A percentile compares a stretch with the other conserved stretches of the same genome.
phyloP scores from a whole-genome alignment of 2,113 vertebrate species.

The Myrmecophaga tridactyla region DNA sequence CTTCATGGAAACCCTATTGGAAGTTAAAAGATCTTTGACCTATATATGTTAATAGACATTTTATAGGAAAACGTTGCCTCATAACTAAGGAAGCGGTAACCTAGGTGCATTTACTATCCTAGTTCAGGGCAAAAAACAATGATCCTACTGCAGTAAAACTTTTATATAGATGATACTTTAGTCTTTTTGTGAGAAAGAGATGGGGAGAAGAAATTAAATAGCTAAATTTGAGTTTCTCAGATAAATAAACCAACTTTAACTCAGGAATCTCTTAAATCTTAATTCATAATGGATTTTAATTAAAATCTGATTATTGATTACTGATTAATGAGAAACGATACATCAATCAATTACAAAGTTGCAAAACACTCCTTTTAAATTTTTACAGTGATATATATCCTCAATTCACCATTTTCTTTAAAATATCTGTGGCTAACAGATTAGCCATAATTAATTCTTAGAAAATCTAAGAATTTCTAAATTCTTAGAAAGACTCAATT shows the following conservation, averaged over 20 bases:
- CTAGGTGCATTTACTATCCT: not conserved
- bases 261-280: not conserved
- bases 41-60: not conserved
- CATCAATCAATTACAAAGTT: not conserved
- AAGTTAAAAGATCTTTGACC: not conserved
- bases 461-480: no score
- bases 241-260: slow-evolving; percentile 18
- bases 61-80: not conserved
- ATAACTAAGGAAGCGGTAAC: not conserved
- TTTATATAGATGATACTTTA: not conserved
- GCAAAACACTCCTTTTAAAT: not conserved
- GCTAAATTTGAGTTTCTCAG: not conserved
- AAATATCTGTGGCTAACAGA: not conserved
- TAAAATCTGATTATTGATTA: not conserved
- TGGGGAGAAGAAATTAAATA: not conserved
- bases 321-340: not conserved
- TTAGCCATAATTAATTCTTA: not conserved
- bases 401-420: not conserved
- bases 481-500: not conserved
- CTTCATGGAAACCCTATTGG: not conserved
- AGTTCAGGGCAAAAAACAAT: slow-evolving; percentile 37
- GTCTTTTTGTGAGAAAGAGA: not conserved
- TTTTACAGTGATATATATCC: not conserved
- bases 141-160: not conserved
- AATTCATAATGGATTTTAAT: not conserved